These are phyloP conservation scores for Conopomorpha cramerella DNA, from an alignment of 1,140 invertebrate genomes.

Conservation along the genomic window DNA sequence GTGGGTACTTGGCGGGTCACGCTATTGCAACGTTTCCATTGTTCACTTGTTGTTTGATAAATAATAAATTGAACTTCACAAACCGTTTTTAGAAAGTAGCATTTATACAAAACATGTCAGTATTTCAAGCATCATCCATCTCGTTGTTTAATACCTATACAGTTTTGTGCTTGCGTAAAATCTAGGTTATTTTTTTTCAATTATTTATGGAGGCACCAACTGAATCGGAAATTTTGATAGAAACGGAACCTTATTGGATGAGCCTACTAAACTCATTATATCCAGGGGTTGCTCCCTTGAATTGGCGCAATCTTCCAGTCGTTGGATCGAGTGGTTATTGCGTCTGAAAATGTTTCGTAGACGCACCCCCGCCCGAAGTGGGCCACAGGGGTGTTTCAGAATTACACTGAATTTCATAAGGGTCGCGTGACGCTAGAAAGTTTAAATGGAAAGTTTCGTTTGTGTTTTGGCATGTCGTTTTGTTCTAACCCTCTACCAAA, in stretches of 20 bases:
- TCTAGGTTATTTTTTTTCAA: too few species aligned
- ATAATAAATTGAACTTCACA: too few species aligned
- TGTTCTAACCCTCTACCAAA: too few species aligned
- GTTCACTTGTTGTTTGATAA: not conserved
- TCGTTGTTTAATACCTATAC: too few species aligned
- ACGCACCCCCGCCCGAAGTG: slow-evolving; percentile 19
- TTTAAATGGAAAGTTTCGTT: slow-evolving; percentile 1
- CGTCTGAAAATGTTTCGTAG: slow-evolving; percentile 29
- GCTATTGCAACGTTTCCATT: not conserved
- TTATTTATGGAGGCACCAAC: slow-evolving; percentile 2
- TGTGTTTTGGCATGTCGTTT: too few species aligned
- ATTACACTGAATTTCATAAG: not conserved
- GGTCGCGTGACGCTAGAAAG: not conserved
- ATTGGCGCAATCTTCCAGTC: slow-evolving; percentile 50
- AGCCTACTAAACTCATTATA: slow-evolving; percentile 26
- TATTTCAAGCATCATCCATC: too few species aligned
- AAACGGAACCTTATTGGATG: slow-evolving; percentile 12
- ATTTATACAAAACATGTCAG: too few species aligned
- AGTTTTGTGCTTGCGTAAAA: too few species aligned
- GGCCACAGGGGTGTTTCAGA: slow-evolving; percentile 16
- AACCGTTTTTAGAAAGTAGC: too few species aligned
- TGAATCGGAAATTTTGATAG: not conserved
- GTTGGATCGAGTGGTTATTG: slow-evolving; percentile 34
- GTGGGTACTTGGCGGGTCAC: not conserved
- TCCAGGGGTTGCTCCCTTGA: slow-evolving; percentile 19